Evolutionary conservation across 2,888 invertebrate species (phyloP), one percentile per base, ranked within the genome.

Genomic region (Unio delphinus): DNA sequence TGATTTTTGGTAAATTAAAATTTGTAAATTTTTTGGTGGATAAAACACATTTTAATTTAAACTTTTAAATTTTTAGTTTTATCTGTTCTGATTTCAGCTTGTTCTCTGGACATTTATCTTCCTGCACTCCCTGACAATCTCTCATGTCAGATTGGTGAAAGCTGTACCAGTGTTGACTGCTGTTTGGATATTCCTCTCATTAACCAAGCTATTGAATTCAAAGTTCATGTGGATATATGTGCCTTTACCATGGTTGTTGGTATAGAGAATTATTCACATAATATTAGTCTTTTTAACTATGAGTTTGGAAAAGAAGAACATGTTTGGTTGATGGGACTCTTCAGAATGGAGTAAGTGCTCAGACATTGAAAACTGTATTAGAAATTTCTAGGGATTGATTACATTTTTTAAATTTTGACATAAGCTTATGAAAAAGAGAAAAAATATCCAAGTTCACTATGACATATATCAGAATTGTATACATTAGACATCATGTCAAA

Each of bases 141-240:
- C 23, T 58, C 63, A 4, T 80, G 81, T 60, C 70, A 70, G 65
- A 23, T 80, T 11, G 66, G 66, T 7, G 67, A 64, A 20, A 67
- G 74, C 15, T 81, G 81, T 64, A 77, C 79, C 3, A 58, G 65
- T n/a, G 63, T 81, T 4, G 75, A 79, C 60, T 81, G 80, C 55
- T 81, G 81, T 68, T 57, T 76, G 45, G 56, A 67, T 55, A 68
- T 77, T 5, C 58, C 59, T 7, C 66, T 74, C 68, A 61, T 71
- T 34, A 66, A 63, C 55, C 59, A 57, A 59, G 26, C 65, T 17
- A 30, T 69, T 45, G 11, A 23, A 15, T 65, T 65, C 65, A 26
- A 45, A 20, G 61, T 65, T 17, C 56, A 61, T 34, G 56, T 69
- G 55, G 57, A 69, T 61, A 69, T 69, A 61, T 69, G 69, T 65